Evolutionary conservation across 2,113 vertebrate genomes (phyloP).

Genomic region (Thoracochromis brauschi): DNA sequence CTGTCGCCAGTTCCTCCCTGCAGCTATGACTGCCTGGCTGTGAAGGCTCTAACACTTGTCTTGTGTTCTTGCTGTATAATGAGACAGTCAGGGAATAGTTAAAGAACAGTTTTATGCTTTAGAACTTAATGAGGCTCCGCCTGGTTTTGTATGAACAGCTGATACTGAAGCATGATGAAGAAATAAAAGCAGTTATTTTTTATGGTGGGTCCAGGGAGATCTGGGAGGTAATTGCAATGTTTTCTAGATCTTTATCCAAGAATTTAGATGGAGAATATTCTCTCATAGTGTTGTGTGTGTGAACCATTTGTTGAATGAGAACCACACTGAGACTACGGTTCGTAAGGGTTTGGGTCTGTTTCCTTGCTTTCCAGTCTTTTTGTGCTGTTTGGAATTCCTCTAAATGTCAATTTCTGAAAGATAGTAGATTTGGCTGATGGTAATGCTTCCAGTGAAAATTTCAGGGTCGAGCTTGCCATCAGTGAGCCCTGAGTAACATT

Average conservation of each 20-base stretch:
- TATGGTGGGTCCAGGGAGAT: not conserved
- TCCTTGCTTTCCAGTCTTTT: not conserved
- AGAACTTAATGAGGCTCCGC: constrained; percentile 15
- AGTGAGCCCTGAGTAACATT: not conserved
- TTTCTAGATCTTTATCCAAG: not conserved
- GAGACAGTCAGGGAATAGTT: constrained; percentile 34
- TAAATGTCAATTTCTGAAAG: not conserved
- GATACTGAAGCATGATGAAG: not conserved
- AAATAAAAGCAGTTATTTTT: not conserved
- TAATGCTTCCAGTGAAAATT: not conserved
- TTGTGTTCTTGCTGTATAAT: constrained; percentile 30
- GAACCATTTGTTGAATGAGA: not conserved
- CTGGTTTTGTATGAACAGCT: not conserved
- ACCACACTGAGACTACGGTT: not conserved
- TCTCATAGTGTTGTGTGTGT: not conserved
- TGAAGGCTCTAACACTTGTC: constrained; percentile 6
- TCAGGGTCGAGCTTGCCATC: not conserved
- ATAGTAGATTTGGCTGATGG: not conserved
- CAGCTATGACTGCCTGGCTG: constrained; percentile 2
- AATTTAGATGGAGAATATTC: not conserved
- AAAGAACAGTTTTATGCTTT: constrained; percentile 23
- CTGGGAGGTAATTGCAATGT: not conserved
- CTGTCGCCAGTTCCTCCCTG: constrained; percentile 33
- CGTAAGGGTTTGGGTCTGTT: not conserved
- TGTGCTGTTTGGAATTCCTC: not conserved